Evolutionary conservation across 2,113 vertebrate species (phyloP), one percentile per base, ranked within the genome.

Genomic region (Scomber japonicus): DNA sequence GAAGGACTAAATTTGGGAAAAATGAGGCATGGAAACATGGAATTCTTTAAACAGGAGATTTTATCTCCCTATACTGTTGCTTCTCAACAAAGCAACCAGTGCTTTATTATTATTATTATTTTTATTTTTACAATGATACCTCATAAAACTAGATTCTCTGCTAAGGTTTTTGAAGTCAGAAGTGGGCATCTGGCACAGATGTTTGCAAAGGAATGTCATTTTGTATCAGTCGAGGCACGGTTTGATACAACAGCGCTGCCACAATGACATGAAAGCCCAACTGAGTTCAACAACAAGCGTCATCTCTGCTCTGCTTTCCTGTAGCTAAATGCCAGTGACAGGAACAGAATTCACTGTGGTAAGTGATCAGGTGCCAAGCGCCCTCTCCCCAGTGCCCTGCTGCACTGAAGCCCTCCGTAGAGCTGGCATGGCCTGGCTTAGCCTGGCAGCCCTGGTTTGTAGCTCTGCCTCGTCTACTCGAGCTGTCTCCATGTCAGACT

Each of bases 331-430:
- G 83, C 80, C 89, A 84, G 50, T 78, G 93, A 92, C 90, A 89
- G 86, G 69, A 83, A 89, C 75, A 89, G 84, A 92, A 91, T 89
- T 91, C 75, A 64, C 86, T 88, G 84, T 89, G 90, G 85, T 81
- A 88, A 93, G 84, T 88, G 86, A 93, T 93, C 86, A 84, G 88
- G 84, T 88, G 85, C 91, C 92, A 92, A 84, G 86, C 46, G 73
- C 68, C 79, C 81, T 78, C 72, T 90, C 86, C 88, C 82, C 76
- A 27, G 81, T 84, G 81, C 78, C 76, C 66, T 73, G 80, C 77
- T 82, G 74, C 73, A 89, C 81, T 44, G 67, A 89, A 82, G 85
- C 80, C 84, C 78, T 86, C 76, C 50, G 59, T 80, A 68, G 78
- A 75, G 81, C 75, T 86, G 86, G 85, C 87, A 80, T 73, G 82